Evolutionary conservation across 1,140 invertebrate genomes (phyloP).

Genomic region (Nephila pilipes): DNA sequence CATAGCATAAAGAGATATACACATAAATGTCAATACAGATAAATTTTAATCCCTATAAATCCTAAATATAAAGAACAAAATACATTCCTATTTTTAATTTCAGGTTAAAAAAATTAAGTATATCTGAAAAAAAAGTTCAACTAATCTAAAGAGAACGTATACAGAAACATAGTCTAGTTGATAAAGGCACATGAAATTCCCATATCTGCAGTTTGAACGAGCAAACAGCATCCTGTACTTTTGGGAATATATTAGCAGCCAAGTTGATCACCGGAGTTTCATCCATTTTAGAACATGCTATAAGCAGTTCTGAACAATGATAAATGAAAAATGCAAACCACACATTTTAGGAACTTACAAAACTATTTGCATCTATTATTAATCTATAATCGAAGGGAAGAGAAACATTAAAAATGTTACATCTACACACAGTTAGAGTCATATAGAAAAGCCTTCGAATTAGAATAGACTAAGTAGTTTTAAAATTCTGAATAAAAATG

Average conservation of each 20-base stretch:
- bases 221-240: neutral
- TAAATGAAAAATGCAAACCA: conserved; percentile 6
- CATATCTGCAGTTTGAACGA: neutral
- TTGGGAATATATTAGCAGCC: neutral
- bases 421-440: too few species aligned
- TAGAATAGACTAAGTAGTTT: too few species aligned
- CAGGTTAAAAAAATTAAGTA: neutral
- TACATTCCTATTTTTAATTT: neutral
- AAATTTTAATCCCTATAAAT: neutral
- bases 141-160: conserved; percentile 49
- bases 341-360: conserved; percentile 14
- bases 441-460: too few species aligned
- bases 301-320: neutral
- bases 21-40: neutral
- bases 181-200: conserved; percentile 46
- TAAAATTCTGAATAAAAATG: too few species aligned
- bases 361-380: neutral
- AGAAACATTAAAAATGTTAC: too few species aligned
- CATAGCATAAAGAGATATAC: neutral
- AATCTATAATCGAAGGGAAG: neutral
- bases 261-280: conserved; percentile 61
- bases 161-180: neutral
- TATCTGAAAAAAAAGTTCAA: neutral
- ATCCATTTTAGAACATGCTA: conserved; percentile 47
- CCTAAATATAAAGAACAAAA: neutral